Conservation (phyloP, 2,113 vertebrate species). For the Neotoma lepida region DNA sequence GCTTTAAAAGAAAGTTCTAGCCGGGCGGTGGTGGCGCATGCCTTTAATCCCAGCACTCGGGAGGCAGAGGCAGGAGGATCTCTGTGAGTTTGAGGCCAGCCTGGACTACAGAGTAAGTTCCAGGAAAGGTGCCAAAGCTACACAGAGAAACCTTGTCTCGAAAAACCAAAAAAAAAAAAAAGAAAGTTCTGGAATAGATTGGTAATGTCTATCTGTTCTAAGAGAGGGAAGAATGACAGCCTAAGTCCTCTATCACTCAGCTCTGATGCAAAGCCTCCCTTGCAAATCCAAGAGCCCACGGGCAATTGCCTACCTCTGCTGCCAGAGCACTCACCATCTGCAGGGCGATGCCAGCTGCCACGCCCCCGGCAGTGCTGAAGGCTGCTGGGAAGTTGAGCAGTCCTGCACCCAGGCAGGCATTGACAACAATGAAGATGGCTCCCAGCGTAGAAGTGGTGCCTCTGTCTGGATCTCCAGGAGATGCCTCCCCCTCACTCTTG, state of each 20-base stretch:
- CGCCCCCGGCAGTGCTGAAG: constrained; percentile 93
- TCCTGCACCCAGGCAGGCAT: constrained; percentile 95
- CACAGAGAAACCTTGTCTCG: too few relatives aligned
- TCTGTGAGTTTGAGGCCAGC: too few relatives aligned
- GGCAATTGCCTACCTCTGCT: rapidly evolving
- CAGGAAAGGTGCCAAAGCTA: too few relatives aligned
- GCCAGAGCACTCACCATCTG: constrained; percentile 90
- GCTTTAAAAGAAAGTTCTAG: background rate
- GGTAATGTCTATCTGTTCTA: background rate
- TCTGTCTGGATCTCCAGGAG: background rate
- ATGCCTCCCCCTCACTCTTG: constrained; percentile 72
- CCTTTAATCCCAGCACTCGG: too few relatives aligned
- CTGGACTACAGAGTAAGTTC: too few relatives aligned
- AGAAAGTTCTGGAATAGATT: background rate
- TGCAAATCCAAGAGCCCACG: background rate
- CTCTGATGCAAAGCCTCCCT: background rate
- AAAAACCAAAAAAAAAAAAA: too few relatives aligned
- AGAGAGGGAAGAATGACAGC: too few relatives aligned
- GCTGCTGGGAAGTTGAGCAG: constrained; percentile 98
- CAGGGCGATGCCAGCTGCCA: constrained; percentile 90
- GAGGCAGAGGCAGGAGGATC: too few relatives aligned
- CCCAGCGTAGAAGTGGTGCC: constrained; percentile 87
- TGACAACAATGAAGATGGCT: constrained; percentile 97
- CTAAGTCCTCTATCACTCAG: background rate
- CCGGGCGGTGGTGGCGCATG: too few relatives aligned